These are phyloP conservation scores for Eulemur macaco DNA, from an alignment of 2,113 vertebrate species.

Conservation along the genomic window DNA sequence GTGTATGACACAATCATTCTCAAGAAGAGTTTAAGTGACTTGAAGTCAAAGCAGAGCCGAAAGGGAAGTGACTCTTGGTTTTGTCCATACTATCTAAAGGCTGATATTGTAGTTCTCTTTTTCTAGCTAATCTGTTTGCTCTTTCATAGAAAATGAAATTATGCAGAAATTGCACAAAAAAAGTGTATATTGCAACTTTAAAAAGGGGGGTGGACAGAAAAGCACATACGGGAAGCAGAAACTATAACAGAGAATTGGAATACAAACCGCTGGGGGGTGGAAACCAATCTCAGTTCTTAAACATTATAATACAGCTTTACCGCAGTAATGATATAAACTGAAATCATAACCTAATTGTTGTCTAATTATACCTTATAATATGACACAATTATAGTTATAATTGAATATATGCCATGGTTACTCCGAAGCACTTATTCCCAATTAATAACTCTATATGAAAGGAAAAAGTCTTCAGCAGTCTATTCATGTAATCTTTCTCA, in stretches of 20 bases:
- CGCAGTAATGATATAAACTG: slow-evolving; percentile 34
- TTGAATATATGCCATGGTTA: slow-evolving; percentile 26
- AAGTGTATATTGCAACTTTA: not conserved
- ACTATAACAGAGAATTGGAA: not conserved
- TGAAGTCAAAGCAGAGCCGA: not conserved
- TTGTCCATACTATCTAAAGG: not conserved
- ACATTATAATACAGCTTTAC: not conserved
- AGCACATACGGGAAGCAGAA: not conserved
- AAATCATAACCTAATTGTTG: slow-evolving; percentile 40
- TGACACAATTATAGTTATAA: slow-evolving; percentile 22
- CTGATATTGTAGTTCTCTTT: not conserved
- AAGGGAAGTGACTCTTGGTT: not conserved
- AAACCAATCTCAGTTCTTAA: not conserved
- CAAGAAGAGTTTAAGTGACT: not conserved
- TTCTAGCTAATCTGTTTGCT: not conserved
- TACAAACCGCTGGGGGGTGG: not conserved
- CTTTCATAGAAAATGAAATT: slow-evolving; percentile 25
- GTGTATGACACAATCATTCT: not conserved
- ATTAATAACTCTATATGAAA: not conserved
- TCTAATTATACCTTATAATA: slow-evolving; percentile 42
- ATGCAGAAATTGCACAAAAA: not conserved
- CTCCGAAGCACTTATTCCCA: slow-evolving; percentile 12
- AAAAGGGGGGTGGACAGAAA: not conserved
- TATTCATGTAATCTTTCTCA: not conserved
- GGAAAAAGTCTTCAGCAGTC: not conserved